These are phyloP conservation scores for Lepus townsendii DNA, from an alignment of 2,797 vertebrate species.

Conservation along the genomic window DNA sequence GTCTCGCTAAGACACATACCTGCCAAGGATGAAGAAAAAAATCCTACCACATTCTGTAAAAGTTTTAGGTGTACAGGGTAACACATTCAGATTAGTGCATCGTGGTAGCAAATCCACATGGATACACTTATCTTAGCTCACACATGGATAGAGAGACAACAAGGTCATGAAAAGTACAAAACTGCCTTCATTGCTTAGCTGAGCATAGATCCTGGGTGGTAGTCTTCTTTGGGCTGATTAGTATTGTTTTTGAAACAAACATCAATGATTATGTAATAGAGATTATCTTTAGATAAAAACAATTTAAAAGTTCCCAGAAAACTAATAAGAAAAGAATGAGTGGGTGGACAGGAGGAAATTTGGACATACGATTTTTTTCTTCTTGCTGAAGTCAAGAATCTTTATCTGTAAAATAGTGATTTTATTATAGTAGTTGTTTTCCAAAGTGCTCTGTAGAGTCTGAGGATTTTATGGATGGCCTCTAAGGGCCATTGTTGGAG, in stretches of 20 bases:
- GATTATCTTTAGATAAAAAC: neutral
- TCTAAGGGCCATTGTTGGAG: constrained; percentile 19
- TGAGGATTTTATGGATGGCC: neutral
- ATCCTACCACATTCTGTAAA: neutral
- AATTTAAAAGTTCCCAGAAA: constrained; percentile 26
- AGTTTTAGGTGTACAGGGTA: neutral
- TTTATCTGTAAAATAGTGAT: constrained; percentile 68
- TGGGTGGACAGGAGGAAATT: constrained; percentile 29
- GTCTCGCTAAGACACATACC: neutral
- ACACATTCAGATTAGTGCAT: neutral
- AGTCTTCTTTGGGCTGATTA: neutral
- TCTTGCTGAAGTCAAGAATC: constrained; percentile 40
- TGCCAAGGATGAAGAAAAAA: neutral
- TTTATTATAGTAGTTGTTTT: constrained; percentile 55
- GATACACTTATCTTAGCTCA: neutral
- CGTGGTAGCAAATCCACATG: neutral
- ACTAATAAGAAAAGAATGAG: constrained; percentile 47
- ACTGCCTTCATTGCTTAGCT: neutral
- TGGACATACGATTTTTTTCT: constrained; percentile 15
- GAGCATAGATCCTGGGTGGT: neutral
- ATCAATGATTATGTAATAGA: neutral
- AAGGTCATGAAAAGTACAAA: neutral
- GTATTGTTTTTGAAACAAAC: constrained; percentile 23
- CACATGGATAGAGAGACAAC: neutral
- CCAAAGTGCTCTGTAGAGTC: constrained; percentile 58